A percentile compares a stretch with the other conserved stretches of the same genome.
Conservation (phyloP, 2,113 vertebrate genomes). For the Hippocampus comes region DNA sequence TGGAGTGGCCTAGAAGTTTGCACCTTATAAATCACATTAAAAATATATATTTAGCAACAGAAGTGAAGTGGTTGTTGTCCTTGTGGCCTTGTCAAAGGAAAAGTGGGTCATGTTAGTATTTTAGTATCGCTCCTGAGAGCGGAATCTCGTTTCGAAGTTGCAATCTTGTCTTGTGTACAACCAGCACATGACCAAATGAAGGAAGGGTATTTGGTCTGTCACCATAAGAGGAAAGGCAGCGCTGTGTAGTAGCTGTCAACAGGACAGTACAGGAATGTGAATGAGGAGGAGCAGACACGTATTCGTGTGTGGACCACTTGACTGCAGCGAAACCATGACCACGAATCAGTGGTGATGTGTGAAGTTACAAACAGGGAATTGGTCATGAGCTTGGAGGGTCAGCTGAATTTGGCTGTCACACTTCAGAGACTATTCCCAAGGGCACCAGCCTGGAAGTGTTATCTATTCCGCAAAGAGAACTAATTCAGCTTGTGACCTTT, state of each 20-base stretch:
- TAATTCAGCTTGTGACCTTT: not conserved
- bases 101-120: slow-evolving; percentile 57
- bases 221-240: slow-evolving; percentile 46
- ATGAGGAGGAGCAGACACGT: slow-evolving; percentile 35
- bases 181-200: slow-evolving; percentile 62
- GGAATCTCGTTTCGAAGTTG: slow-evolving; percentile 27
- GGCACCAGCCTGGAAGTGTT: not conserved
- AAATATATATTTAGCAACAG: slow-evolving; percentile 3
- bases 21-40: not conserved
- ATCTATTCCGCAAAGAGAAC: not conserved
- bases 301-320: slow-evolving; percentile 30
- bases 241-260: slow-evolving; percentile 40
- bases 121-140: slow-evolving; percentile 57
- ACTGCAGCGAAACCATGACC: slow-evolving; percentile 29
- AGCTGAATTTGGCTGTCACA: slow-evolving; percentile 33
- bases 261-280: slow-evolving; percentile 56
- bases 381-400: slow-evolving; percentile 6
- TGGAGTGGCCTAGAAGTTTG: not conserved
- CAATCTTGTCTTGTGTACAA: slow-evolving; percentile 27
- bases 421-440: slow-evolving; percentile 7
- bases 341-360: slow-evolving; percentile 33
- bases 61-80: slow-evolving; percentile 35
- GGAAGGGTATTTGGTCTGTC: slow-evolving; percentile 52
- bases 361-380: slow-evolving; percentile 44
- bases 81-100: slow-evolving; percentile 42